Evolutionary conservation across 2,888 invertebrate genomes (phyloP).

Genomic region (Aphrophora alni): DNA sequence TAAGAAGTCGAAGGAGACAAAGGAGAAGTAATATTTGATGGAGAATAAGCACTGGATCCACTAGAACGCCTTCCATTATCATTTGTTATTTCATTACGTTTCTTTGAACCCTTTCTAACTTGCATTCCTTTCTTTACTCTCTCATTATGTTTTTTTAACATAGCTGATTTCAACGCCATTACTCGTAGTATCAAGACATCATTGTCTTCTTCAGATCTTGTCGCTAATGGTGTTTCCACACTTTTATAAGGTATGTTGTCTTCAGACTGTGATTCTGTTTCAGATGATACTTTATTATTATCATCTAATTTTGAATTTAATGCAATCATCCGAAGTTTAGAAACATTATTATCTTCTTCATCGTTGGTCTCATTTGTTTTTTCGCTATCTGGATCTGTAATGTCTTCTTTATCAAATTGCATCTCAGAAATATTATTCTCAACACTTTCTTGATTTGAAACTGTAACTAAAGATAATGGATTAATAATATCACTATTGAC

Average conservation of each 20-base stretch:
- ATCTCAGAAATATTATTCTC: not conserved
- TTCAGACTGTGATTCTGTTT: not conserved
- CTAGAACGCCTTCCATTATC: slow-evolving; percentile 1
- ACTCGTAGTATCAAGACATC: slow-evolving; percentile 24
- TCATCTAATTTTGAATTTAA: not conserved
- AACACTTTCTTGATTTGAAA: not conserved
- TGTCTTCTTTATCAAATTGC: not conserved
- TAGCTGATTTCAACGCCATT: slow-evolving; percentile 31
- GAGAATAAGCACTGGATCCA: not conserved
- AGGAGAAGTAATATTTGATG: not conserved
- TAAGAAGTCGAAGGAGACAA: slow-evolving; percentile 12
- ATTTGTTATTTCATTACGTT: not conserved
- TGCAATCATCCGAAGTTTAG: slow-evolving; percentile 23
- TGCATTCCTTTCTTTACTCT: slow-evolving; percentile 20
- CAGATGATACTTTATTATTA: not conserved
- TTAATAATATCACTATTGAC: no score
- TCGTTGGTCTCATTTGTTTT: not conserved
- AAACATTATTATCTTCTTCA: slow-evolving; percentile 30
- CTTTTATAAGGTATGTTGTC: not conserved
- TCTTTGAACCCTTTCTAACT: not conserved
- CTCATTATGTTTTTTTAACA: slow-evolving; percentile 26
- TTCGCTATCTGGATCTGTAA: not conserved
- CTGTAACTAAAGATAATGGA: no score
- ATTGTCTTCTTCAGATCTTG: not conserved
- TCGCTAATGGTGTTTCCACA: not conserved